These are phyloP conservation scores for Lithophane semibrunnea DNA, from an alignment of 2,888 invertebrate species.

Conservation along the genomic window DNA sequence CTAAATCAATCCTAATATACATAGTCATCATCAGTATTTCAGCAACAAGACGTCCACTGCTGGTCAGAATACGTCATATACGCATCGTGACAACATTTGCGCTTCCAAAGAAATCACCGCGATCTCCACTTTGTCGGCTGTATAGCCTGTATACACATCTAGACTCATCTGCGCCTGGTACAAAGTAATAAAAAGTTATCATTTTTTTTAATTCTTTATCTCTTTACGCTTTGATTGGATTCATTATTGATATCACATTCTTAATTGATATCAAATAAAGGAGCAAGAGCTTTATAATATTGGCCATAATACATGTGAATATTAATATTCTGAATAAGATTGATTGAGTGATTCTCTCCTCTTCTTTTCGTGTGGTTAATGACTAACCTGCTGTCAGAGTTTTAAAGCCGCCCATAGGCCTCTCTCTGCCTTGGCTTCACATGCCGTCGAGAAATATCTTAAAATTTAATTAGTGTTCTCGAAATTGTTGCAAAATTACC, in stretches of 20 bases:
- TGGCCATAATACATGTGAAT: neutral
- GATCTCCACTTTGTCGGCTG: neutral
- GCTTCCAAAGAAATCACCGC: neutral
- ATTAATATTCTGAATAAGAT: neutral
- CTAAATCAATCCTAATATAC: neutral
- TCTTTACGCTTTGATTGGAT: neutral
- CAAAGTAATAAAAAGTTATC: neutral
- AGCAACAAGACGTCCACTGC: neutral
- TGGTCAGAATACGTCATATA: neutral
- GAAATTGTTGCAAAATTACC: neutral
- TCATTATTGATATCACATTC: neutral
- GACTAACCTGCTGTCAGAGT: no score
- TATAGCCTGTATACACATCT: neutral
- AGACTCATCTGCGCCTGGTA: neutral
- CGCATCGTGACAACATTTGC: no score
- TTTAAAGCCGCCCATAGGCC: no score
- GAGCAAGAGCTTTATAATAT: neutral
- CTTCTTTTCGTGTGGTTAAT: no score
- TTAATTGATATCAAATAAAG: neutral
- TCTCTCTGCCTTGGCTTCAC: no score
- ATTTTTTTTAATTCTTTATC: neutral
- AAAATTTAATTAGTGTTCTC: neutral
- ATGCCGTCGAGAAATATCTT: no score
- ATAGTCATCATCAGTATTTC: no score
- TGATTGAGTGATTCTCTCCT: neutral